Conservation (phyloP, 2,888 invertebrate species). For the Agonopterix subpropinquella region DNA sequence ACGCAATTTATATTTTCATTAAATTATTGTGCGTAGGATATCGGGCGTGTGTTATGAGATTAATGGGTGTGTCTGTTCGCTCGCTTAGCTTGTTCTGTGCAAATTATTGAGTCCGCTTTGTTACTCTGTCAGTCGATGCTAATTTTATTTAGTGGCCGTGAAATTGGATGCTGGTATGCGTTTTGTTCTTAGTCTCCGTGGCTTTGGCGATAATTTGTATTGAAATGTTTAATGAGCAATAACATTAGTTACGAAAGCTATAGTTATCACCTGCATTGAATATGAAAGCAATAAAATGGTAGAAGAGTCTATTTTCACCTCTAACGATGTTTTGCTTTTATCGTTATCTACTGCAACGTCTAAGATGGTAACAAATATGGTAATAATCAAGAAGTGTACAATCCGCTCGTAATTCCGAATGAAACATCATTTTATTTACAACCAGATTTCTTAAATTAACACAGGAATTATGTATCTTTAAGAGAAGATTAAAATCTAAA, state of each 20-base stretch:
- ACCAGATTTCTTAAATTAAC: too few species aligned
- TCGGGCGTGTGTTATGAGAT: slow-evolving; percentile 42
- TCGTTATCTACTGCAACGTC: slow-evolving; percentile 38
- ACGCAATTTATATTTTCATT: slow-evolving; percentile 44
- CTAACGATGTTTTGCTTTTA: slow-evolving; percentile 63
- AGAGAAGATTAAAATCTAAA: too few species aligned
- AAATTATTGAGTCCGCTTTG: slow-evolving; percentile 69
- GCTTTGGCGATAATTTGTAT: slow-evolving; percentile 42
- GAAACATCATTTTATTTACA: too few species aligned
- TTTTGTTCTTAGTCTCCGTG: slow-evolving; percentile 35
- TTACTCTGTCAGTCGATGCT: slow-evolving; percentile 59
- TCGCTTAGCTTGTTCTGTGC: slow-evolving; percentile 54
- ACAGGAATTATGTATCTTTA: too few species aligned
- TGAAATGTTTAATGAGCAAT: slow-evolving; percentile 49
- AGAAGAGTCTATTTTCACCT: slow-evolving; percentile 42
- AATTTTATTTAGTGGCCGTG: slow-evolving; percentile 72
- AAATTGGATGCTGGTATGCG: slow-evolving; percentile 56
- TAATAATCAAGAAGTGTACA: slow-evolving; percentile 1
- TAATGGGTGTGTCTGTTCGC: slow-evolving; percentile 43
- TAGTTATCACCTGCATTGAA: slow-evolving; percentile 12
- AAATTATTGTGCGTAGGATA: slow-evolving; percentile 40
- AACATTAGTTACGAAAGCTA: slow-evolving; percentile 14
- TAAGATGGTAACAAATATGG: slow-evolving; percentile 17
- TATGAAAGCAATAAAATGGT: slow-evolving; percentile 45
- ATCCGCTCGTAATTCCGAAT: too few species aligned